A percentile compares a stretch with the other conserved stretches of the same genome.
phyloP scores from a whole-genome alignment of 2,113 vertebrate species.

The Nothoprocta perdicaria region DNA sequence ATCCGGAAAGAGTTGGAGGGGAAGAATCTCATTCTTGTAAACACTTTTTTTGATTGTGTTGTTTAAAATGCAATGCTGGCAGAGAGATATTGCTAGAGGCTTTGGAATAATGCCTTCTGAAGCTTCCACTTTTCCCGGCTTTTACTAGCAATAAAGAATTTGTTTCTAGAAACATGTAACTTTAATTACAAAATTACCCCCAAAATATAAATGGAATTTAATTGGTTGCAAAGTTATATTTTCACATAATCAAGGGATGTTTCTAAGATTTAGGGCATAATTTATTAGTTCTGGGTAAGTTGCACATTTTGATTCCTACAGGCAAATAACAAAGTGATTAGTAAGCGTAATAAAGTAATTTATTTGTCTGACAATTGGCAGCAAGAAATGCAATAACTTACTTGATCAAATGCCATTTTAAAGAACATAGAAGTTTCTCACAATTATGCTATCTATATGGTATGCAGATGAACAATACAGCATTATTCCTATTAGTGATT shows the following conservation, averaged over 20 bases:
- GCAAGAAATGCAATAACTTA: constrained; percentile 40
- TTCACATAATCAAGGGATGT: constrained; percentile 52
- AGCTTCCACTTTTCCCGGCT: constrained; percentile 47
- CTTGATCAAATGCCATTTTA: constrained; percentile 71
- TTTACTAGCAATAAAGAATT: constrained; percentile 65
- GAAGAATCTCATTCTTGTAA: background rate
- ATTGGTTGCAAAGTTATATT: constrained; percentile 72
- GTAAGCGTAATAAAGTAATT: constrained; percentile 68
- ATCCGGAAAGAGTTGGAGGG: background rate
- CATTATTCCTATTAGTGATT: constrained; percentile 38
- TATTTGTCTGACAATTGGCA: constrained; percentile 67
- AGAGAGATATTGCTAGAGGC: constrained; percentile 56
- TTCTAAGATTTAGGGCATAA: constrained; percentile 48
- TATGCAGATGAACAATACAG: constrained; percentile 59
- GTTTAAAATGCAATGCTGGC: constrained; percentile 55
- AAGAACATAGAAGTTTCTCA: constrained; percentile 56
- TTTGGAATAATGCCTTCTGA: constrained; percentile 56
- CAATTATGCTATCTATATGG: constrained; percentile 63
- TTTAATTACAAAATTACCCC: constrained; percentile 64
- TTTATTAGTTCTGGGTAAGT: constrained; percentile 60
- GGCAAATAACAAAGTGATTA: constrained; percentile 75
- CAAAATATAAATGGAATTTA: constrained; percentile 71
- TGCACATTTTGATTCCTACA: constrained; percentile 57
- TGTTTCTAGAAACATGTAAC: constrained; percentile 61
- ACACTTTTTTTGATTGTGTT: constrained; percentile 21